phyloP scores from a whole-genome alignment of 1,140 invertebrate genomes.

The Eumeta japonica region DNA sequence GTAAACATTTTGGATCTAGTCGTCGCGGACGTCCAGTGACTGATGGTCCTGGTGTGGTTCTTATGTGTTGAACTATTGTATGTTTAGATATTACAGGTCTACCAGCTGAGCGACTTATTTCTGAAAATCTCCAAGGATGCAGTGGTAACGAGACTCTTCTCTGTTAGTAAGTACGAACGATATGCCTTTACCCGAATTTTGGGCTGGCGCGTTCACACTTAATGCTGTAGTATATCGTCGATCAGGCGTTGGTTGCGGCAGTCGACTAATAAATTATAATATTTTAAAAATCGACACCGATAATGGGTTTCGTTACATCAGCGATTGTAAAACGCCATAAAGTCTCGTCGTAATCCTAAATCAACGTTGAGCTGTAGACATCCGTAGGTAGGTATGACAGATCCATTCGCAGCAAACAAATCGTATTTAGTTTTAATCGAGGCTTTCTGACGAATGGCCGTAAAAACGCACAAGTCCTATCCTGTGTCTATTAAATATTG shows the following conservation, averaged over 20 bases:
- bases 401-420: constrained; percentile 22
- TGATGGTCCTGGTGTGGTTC: constrained; percentile 18
- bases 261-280: constrained; percentile 26
- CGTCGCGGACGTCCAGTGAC: too few species aligned
- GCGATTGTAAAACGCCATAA: constrained; percentile 44
- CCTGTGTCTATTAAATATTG: too few species aligned
- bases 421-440: constrained; percentile 10
- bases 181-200: too few species aligned
- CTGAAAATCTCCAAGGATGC: constrained; percentile 12
- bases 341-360: constrained; percentile 26
- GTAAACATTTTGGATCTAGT: too few species aligned
- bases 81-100: constrained; percentile 7
- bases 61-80: constrained; percentile 15
- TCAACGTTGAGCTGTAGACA: constrained; percentile 17
- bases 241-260: constrained; percentile 17
- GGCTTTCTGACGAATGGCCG: too few species aligned
- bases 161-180: too few species aligned
- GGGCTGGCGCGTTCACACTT: too few species aligned
- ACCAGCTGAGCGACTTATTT: constrained; percentile 17
- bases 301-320: too few species aligned
- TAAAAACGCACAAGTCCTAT: constrained; percentile 23
- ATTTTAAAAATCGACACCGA: constrained; percentile 41
- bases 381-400: constrained; percentile 38
- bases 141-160: too few species aligned
- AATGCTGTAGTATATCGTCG: constrained; percentile 15